Evolutionary conservation across 2,888 invertebrate genomes (phyloP).

Genomic region (Periphyllus acericola): DNA sequence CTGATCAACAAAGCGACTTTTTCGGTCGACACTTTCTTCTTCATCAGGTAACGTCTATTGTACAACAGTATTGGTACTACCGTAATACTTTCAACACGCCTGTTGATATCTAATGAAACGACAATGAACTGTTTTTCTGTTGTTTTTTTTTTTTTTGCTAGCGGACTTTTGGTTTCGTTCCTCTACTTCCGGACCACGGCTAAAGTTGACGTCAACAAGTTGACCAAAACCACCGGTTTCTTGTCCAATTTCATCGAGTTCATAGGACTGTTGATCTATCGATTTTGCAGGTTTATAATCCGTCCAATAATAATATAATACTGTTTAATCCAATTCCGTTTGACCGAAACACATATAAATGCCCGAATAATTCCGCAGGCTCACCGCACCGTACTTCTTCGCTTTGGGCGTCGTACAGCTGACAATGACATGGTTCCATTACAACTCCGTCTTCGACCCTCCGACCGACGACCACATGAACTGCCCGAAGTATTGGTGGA

Average conservation of each 20-base stretch:
- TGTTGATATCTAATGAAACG: slow-evolving; percentile 68
- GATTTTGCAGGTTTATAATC: slow-evolving; percentile 69
- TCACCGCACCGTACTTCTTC: slow-evolving; percentile 85
- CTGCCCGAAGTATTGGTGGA: slow-evolving; percentile 85
- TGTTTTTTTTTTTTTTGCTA: slow-evolving; percentile 68
- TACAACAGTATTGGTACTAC: no score
- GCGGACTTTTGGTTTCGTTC: slow-evolving; percentile 84
- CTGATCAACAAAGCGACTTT: slow-evolving; percentile 82
- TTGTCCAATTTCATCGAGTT: slow-evolving; percentile 69
- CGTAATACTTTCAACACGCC: neutral
- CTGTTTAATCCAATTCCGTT: neutral
- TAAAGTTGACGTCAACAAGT: slow-evolving; percentile 65
- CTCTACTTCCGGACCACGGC: slow-evolving; percentile 75
- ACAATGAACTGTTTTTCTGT: slow-evolving; percentile 68
- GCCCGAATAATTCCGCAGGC: slow-evolving; percentile 68
- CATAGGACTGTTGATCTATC: slow-evolving; percentile 71
- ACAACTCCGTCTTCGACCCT: slow-evolving; percentile 79
- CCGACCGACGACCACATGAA: slow-evolving; percentile 77
- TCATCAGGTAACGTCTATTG: slow-evolving; percentile 71
- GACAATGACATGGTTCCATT: slow-evolving; percentile 77
- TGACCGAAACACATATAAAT: neutral
- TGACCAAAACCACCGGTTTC: slow-evolving; percentile 66
- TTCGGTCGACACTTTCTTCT: slow-evolving; percentile 86
- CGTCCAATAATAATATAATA: neutral
- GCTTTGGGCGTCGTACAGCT: slow-evolving; percentile 81